phyloP scores from a whole-genome alignment of 2,113 vertebrate genomes.

The Parotia lawesii region DNA sequence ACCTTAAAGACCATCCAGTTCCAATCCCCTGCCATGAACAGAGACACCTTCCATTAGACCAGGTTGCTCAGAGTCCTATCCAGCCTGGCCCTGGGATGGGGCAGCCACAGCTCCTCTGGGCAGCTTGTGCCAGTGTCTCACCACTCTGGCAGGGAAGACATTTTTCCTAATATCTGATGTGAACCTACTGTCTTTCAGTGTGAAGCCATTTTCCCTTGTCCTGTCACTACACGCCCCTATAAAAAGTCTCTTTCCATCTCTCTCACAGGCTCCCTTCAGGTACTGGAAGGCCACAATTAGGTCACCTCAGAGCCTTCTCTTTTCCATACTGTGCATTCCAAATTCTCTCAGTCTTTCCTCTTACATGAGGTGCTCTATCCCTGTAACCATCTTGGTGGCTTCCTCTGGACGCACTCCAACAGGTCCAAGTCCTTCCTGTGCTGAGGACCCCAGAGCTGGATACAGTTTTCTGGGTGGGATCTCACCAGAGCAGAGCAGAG shows the following conservation, averaged over 20 bases:
- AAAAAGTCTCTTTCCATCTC: not conserved
- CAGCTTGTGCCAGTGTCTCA: not conserved
- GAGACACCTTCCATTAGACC: rapidly evolving
- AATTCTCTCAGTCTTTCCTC: not conserved
- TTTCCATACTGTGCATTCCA: not conserved
- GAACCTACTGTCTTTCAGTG: too few species aligned
- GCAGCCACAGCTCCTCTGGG: not conserved
- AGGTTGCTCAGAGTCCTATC: not conserved
- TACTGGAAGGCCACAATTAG: not conserved
- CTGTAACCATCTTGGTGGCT: rapidly evolving
- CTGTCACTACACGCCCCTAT: not conserved
- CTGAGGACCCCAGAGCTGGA: too few species aligned
- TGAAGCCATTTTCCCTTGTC: too few species aligned
- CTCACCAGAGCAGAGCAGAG: not conserved
- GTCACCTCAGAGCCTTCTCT: not conserved
- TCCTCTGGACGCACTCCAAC: not conserved
- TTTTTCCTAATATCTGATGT: not conserved
- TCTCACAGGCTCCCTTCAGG: rapidly evolving
- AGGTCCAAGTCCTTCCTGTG: too few species aligned
- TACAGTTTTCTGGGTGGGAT: not conserved
- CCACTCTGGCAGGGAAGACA: too few species aligned
- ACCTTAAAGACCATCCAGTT: too few species aligned
- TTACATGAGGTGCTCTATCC: not conserved
- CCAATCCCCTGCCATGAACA: rapidly evolving
- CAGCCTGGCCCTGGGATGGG: too few species aligned